Percentiles rank a stretch among this genome's conserved stretches.
Evolutionary conservation across 2,113 vertebrate species (phyloP).

Genomic region (Fregata magnificens): DNA sequence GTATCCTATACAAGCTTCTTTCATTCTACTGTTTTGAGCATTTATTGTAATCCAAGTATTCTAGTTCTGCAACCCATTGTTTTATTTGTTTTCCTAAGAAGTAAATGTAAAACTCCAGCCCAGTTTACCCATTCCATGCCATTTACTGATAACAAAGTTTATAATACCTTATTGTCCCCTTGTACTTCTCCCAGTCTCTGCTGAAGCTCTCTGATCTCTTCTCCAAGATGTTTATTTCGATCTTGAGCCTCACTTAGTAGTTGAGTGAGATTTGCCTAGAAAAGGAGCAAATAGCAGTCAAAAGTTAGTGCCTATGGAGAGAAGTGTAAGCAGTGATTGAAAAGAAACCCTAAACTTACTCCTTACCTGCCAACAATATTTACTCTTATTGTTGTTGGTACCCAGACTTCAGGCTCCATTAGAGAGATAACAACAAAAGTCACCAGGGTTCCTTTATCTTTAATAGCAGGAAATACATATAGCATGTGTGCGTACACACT

Average conservation of each 20-base stretch:
- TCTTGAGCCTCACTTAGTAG: conserved; percentile 89
- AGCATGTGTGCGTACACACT: neutral
- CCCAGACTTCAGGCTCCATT: neutral
- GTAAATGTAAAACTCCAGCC: neutral
- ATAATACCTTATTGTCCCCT: conserved; percentile 94
- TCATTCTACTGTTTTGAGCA: neutral
- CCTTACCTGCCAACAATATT: neutral
- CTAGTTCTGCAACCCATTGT: neutral
- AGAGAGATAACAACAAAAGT: neutral
- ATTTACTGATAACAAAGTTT: neutral
- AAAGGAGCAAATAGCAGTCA: conserved; percentile 6
- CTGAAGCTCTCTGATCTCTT: conserved; percentile 92
- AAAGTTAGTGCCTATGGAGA: neutral
- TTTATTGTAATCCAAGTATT: neutral
- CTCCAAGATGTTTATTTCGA: conserved; percentile 83
- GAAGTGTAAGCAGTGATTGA: neutral
- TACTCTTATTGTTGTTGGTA: neutral
- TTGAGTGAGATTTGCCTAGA: conserved; percentile 92
- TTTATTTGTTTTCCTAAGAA: neutral
- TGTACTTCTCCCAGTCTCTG: conserved; percentile 91
- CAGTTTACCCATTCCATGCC: neutral
- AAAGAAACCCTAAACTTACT: neutral
- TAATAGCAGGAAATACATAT: neutral
- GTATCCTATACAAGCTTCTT: neutral
- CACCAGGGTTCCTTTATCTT: neutral